Evolutionary conservation across 2,113 vertebrate species (phyloP).

Genomic region (Apus apus): DNA sequence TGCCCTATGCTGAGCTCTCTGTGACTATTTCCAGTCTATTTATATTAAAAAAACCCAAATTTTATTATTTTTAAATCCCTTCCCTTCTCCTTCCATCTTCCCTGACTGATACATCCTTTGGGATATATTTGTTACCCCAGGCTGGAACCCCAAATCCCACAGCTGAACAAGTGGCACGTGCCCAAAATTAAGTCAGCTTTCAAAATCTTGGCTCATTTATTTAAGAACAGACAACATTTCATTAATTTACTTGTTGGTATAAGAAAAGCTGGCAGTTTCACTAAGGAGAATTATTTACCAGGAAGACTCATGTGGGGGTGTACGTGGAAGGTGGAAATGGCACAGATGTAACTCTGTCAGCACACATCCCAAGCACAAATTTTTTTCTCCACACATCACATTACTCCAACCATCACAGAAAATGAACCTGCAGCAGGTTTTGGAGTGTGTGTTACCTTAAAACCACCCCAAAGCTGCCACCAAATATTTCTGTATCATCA

Average conservation of each 20-base stretch:
- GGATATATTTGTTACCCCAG: neutral
- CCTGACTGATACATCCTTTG: neutral
- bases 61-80: neutral
- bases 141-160: neutral
- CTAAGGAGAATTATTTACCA: constrained; percentile 14
- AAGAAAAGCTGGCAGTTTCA: constrained; percentile 33
- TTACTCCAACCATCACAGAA: constrained; percentile 15
- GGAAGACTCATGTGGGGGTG: neutral
- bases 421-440: neutral
- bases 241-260: neutral
- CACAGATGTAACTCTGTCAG: neutral
- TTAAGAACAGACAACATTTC: neutral
- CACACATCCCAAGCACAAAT: constrained; percentile 2
- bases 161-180: neutral
- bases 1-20: neutral
- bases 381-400: neutral
- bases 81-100: neutral
- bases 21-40: neutral
- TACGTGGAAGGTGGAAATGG: constrained; percentile 9
- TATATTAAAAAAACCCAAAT: neutral
- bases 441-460: neutral
- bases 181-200: neutral
- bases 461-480: neutral
- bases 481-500: neutral
- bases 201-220: neutral